Percentiles rank a stretch among this genome's conserved stretches.
These are phyloP conservation scores for Pyralis farinalis DNA, from an alignment of 2,888 invertebrate genomes.

Conservation along the genomic window DNA sequence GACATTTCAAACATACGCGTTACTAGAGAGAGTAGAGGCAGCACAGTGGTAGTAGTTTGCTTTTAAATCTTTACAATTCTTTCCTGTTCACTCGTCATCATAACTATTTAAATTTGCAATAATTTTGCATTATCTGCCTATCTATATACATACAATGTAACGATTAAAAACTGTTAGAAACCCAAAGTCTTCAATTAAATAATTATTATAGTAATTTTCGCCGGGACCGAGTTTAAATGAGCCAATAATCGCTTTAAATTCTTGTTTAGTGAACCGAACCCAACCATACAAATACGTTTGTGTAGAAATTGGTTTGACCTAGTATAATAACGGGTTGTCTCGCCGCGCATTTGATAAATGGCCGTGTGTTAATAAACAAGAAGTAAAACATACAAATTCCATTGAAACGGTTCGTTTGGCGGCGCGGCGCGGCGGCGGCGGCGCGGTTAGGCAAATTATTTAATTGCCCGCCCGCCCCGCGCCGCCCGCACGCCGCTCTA, in stretches of 20 bases:
- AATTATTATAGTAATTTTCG: neutral
- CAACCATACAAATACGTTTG: neutral
- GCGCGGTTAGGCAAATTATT: conserved; percentile 67
- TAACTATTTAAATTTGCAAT: too few species aligned
- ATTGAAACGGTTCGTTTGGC: conserved; percentile 24
- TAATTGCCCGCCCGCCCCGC: conserved; percentile 53
- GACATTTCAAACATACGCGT: too few species aligned
- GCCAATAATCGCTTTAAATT: neutral
- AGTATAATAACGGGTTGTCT: conserved; percentile 15
- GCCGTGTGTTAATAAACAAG: conserved; percentile 12
- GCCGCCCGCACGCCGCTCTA: conserved; percentile 42
- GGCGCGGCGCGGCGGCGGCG: conserved; percentile 28
- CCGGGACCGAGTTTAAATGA: neutral
- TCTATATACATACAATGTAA: too few species aligned
- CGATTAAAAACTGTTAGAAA: neutral
- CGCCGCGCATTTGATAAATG: conserved; percentile 20
- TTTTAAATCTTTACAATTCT: too few species aligned
- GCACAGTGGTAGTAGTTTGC: too few species aligned
- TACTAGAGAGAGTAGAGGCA: too few species aligned
- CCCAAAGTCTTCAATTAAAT: too few species aligned
- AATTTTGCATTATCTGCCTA: too few species aligned
- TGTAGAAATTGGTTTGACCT: conserved; percentile 4
- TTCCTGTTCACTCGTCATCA: too few species aligned
- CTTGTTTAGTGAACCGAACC: neutral
- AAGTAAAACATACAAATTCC: conserved; percentile 46